Percentiles rank a stretch among this genome's conserved stretches.
These are phyloP conservation scores for Danaus chrysippus DNA, from an alignment of 2,888 invertebrate species.

Conservation along the genomic window DNA sequence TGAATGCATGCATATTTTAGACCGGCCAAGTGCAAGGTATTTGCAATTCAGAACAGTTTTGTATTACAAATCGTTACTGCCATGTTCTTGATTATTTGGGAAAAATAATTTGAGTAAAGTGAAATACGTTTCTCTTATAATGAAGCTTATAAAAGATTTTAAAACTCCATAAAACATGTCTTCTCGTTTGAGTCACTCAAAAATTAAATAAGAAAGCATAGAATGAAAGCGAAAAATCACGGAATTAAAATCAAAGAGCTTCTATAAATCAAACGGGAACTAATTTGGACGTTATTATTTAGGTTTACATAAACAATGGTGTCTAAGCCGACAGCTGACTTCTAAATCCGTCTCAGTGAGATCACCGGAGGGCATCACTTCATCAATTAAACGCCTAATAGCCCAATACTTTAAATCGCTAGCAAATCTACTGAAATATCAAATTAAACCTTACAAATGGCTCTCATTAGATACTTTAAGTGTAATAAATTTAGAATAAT, in stretches of 20 bases:
- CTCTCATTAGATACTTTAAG: not conserved
- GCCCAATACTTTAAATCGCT: constrained; percentile 23
- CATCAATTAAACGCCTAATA: constrained; percentile 31
- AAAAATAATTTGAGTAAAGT: too few relatives aligned
- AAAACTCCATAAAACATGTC: too few relatives aligned
- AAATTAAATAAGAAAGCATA: too few relatives aligned
- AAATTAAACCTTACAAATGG: constrained; percentile 19
- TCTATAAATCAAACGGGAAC: not conserved
- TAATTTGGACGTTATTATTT: constrained; percentile 11
- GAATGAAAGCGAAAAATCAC: too few relatives aligned
- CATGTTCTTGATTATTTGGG: too few relatives aligned
- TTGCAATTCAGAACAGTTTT: not conserved
- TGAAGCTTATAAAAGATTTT: too few relatives aligned
- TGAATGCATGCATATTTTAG: constrained; percentile 21
- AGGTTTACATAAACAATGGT: constrained; percentile 35
- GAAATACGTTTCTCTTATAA: too few relatives aligned
- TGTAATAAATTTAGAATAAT: not conserved
- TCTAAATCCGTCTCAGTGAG: constrained; percentile 54
- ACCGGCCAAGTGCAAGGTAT: constrained; percentile 16
- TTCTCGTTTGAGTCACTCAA: too few relatives aligned
- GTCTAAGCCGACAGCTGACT: constrained; percentile 46
- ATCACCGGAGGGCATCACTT: constrained; percentile 39
- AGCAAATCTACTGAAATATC: constrained; percentile 24
- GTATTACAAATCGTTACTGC: not conserved
- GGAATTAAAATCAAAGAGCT: constrained; percentile 1